Base-by-base conservation (phyloP, 2,888 invertebrate species). In the Macaria notata region DNA sequence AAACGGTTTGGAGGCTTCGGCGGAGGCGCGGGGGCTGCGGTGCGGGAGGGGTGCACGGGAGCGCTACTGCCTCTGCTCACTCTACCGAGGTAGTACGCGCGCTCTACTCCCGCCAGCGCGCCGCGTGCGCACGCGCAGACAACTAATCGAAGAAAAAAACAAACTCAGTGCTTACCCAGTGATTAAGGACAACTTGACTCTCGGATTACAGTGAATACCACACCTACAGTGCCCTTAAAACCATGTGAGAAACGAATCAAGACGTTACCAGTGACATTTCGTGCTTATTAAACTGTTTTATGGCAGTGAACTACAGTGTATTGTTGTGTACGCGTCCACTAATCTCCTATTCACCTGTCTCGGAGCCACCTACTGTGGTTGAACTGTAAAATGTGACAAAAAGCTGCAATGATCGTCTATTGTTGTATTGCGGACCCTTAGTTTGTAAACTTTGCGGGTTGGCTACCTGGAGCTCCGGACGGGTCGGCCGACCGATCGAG, bases 311-410 rank as follows among this genome's bases (percentile, higher is more conserved):
- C 19, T 19, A 19, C 19, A 82, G 86, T 85, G 85, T 84, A 85
- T 88, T 88, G 84, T 88, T 86, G 86, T 86, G 86, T 83, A 76
- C 82, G 81, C 81, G 75, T 79, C 83, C 75, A 84, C 81, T 86
- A 85, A 89, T 88, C 85, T 81, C 68, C 83, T 84, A 84, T 87
- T 86, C 88, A 88, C 87, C 87, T 87, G 86, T 83, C 71, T 76
- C 73, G 68, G 75, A 69, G 77, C 81, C 81, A 84, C 83, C 79
- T 76, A 77, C 77, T 83, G 86, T 77, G 84, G 85, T 84, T 78
- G 71, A 77, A 83, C 88, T 84, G 86, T 90, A 88, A 86, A 90
- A 89, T 89, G 88, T 88, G 88, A 88, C 86, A 90, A 90, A 89
- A 90, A 88, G 33, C 86, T 83, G 89, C 88, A 88, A 88, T 86